Conservation (phyloP, 2,797 vertebrate species). For the Poeciliopsis turneri region DNA sequence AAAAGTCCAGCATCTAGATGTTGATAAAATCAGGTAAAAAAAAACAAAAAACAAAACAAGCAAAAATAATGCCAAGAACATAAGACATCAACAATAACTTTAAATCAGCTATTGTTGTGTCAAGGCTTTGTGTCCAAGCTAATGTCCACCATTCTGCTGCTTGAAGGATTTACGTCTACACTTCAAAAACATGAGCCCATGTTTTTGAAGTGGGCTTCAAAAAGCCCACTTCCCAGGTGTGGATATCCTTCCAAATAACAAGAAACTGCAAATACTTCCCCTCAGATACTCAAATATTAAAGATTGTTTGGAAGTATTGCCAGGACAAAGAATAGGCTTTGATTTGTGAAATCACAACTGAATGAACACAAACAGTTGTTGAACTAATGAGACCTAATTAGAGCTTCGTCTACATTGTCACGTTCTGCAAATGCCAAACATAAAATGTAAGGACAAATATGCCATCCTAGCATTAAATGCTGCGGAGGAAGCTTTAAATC, state of each 20-base stretch:
- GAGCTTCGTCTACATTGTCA: no score
- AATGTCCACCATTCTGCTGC: background rate
- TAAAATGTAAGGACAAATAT: no score
- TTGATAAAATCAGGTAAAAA: no score
- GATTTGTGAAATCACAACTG: background rate
- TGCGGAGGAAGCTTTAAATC: background rate
- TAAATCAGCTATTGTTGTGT: background rate
- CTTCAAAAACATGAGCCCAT: background rate
- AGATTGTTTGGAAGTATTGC: background rate
- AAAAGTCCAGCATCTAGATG: background rate
- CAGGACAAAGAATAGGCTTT: background rate
- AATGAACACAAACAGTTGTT: no score
- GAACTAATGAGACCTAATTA: no score
- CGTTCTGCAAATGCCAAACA: no score
- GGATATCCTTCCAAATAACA: background rate
- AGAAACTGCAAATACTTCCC: background rate
- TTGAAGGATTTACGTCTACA: background rate
- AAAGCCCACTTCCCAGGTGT: background rate
- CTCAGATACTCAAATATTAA: background rate
- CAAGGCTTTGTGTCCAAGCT: background rate
- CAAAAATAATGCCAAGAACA: background rate
- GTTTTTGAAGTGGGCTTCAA: no score
- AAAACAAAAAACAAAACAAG: no score
- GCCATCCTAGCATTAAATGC: background rate
- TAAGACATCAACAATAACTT: background rate